These are phyloP conservation scores for Adoxophyes honmai DNA, from an alignment of 1,140 invertebrate species.

Conservation along the genomic window DNA sequence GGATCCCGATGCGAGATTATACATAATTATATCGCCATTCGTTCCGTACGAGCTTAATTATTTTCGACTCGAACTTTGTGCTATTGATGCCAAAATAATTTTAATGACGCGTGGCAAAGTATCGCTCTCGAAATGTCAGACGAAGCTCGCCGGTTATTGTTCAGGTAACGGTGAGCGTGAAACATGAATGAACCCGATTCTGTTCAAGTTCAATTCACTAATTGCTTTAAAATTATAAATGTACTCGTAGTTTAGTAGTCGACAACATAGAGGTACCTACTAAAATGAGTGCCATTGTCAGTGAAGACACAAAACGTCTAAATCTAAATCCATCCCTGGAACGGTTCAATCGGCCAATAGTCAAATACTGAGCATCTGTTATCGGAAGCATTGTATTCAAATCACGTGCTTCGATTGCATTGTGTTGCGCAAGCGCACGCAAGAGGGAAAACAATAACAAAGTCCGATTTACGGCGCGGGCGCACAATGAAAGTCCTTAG, in stretches of 20 bases:
- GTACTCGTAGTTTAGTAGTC: too few relatives aligned
- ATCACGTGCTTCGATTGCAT: slow-evolving; percentile 40
- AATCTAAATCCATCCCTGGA: background rate
- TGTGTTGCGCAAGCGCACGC: slow-evolving; percentile 40
- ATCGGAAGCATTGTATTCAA: slow-evolving; percentile 50
- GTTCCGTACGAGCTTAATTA: background rate
- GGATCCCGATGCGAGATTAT: background rate
- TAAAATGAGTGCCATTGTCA: too few relatives aligned
- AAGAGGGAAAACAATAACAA: slow-evolving; percentile 30
- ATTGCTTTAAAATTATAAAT: too few relatives aligned
- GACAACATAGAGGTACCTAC: too few relatives aligned
- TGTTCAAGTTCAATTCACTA: too few relatives aligned
- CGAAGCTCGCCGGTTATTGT: too few relatives aligned
- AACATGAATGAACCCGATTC: too few relatives aligned
- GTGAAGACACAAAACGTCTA: too few relatives aligned
- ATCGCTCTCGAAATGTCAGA: too few relatives aligned
- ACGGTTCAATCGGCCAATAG: slow-evolving; percentile 25
- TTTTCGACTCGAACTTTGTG: background rate
- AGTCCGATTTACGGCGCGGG: slow-evolving; percentile 27
- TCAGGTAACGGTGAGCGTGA: too few relatives aligned
- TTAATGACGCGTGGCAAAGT: background rate
- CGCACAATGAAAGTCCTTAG: background rate
- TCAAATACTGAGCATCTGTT: slow-evolving; percentile 29
- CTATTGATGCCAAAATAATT: slow-evolving; percentile 1
- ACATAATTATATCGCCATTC: slow-evolving; percentile 9